Evolutionary conservation across 2,113 vertebrate genomes (phyloP), one percentile per base, ranked within the genome.

Genomic region (Coptodon rendalli): DNA sequence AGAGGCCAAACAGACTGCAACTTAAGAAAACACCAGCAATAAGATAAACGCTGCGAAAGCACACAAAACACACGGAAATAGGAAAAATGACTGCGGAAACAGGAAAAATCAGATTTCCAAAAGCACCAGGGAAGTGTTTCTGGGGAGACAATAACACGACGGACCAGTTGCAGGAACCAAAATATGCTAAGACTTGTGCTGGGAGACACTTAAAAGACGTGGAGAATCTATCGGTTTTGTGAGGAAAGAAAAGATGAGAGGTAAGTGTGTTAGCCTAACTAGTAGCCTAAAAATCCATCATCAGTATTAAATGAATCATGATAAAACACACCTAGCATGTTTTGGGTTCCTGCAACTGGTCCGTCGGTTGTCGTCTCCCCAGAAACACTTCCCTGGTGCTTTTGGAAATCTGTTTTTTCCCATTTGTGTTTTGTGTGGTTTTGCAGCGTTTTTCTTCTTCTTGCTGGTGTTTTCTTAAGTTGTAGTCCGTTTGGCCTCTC

Each of bases 401-500:
- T 29, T 57, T 29, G 24, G 56, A 57, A 16, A 29, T 57, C 3
- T 9, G 13, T 2, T 29, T 57, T 1, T 57, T 9, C 3, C 24
- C 9, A 29, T 57, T 57, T 57, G 4, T 29, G 27, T 59, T 29
- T 59, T 59, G 24, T 59, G 56, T 59, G 13, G 0, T 59, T 59
- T 59, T 57, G 27, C 56, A 59, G 1, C 0, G 1, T 29, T 59
- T 59, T 59, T 59, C 56, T 29, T 59, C 56, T 29, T 29, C 0
- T 29, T 59, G 13, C 13, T 59, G 27, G 56, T 59, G 56, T 59
- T 59, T 59, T 59, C 56, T 16, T 59, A 59, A 59, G 7, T 29
- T 59, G 0, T 9, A 59, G 27, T 59, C 56, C 0, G 0, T 2
- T 59, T 59, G 27, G 16, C 56, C 56, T 59, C 56, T 59, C 56